Percentiles rank a stretch among this genome's conserved stretches.
phyloP scores from a whole-genome alignment of 2,888 invertebrate species.

The Polydrusus pterygomalis region DNA sequence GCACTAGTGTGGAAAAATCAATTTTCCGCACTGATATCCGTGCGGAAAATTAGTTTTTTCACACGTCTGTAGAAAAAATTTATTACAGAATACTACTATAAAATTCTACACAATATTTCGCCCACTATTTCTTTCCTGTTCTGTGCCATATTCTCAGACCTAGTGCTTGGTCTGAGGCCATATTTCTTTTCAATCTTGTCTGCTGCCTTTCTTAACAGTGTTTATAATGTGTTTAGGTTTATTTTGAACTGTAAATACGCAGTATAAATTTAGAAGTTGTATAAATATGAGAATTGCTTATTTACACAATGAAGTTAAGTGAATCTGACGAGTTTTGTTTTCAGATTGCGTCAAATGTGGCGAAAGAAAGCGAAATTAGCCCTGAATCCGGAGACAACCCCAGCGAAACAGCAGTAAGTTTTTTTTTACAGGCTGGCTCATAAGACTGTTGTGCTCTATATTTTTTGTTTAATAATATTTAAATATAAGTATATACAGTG shows the following conservation, averaged over 20 bases:
- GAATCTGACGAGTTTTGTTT: conserved; percentile 44
- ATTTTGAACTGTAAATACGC: conserved; percentile 33
- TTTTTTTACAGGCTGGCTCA: background rate
- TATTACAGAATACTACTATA: too few species aligned
- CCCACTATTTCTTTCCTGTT: background rate
- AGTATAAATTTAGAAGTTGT: background rate
- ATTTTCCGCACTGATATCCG: too few species aligned
- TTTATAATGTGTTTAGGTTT: conserved; percentile 9
- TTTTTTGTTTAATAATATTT: background rate
- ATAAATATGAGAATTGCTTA: conserved; percentile 12
- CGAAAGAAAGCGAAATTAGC: conserved; percentile 54
- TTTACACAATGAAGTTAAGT: conserved; percentile 22
- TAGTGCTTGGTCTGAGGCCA: too few species aligned
- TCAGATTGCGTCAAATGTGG: conserved; percentile 53
- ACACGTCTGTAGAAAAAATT: too few species aligned
- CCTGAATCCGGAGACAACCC: conserved; percentile 52
- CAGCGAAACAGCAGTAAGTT: conserved; percentile 50
- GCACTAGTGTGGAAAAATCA: too few species aligned
- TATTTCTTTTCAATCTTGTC: conserved; percentile 2
- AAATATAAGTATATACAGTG: background rate
- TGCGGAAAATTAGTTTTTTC: too few species aligned
- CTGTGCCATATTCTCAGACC: too few species aligned
- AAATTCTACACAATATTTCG: too few species aligned
- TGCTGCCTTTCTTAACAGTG: background rate
- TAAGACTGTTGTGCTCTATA: background rate